Base-by-base conservation (phyloP, 2,113 vertebrate species). In the Gasterosteus aculeatus region DNA sequence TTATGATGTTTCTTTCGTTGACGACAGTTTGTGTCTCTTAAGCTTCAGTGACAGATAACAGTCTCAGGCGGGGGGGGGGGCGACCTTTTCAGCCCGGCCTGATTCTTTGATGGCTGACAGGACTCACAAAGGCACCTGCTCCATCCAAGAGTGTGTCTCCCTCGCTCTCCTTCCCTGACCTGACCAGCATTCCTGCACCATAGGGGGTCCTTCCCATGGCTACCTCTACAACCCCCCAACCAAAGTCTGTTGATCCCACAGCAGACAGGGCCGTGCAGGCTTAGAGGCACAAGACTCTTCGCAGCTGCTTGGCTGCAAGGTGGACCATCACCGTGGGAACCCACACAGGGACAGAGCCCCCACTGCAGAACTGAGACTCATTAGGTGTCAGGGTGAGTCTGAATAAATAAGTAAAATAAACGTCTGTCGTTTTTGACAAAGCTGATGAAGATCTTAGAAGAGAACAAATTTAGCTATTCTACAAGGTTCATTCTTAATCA, bases 121-220 rank as follows among this genome's bases (percentile, higher is more conserved):
- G 86, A 87, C 85, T 82, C 83, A 93, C 90, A 93, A 86, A 93
- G 93, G 91, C 95, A 97, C 96, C 97, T 97, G 96, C 93, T 95
- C 91, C 88, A 90, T 93, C 82, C 88, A 88, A 68, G 89, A 87
- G 89, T 88, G 57, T 42, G 46, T 56, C 57, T 89, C 88, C 77
- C 73, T 19, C 5, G 72, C 84, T 92, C 94, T 88, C 92, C 85
- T 56, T 72, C 91, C 88, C 93, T 91, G 95, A 95, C 95, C 95
- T 94, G 94, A 87, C 67, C 87, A 63, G 91, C 95, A 96, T 97
- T 97, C 96, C 94, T 95, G 90, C 72, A 72, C 84, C 80, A 90
- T 88, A 81, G 79, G 86, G 93, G 94, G 95, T 91, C 94, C 94
- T 93, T 94, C 94, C 96, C 95, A 94, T 96, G 95, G 93, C 94